phyloP scores from a whole-genome alignment of 2,888 invertebrate species.

The Lithophane semibrunnea region DNA sequence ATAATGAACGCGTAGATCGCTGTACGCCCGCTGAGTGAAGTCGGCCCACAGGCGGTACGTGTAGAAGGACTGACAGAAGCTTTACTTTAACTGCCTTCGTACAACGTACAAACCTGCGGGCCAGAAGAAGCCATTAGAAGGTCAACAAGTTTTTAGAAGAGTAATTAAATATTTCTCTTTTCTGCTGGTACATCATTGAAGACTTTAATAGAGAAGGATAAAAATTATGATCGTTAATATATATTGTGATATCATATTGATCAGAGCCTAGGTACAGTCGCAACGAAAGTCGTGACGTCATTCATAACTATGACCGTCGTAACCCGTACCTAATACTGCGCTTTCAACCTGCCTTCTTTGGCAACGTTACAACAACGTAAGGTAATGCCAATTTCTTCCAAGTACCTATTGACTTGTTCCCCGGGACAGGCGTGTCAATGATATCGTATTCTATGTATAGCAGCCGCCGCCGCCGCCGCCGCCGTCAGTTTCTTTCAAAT shows the following conservation, averaged over 20 bases:
- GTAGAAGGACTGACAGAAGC: too few relatives aligned
- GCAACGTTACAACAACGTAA: constrained; percentile 1
- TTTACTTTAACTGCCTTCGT: too few relatives aligned
- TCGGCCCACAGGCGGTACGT: too few relatives aligned
- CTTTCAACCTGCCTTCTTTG: constrained; percentile 22
- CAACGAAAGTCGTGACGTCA: neutral
- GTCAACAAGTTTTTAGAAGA: too few relatives aligned
- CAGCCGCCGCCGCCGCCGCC: neutral
- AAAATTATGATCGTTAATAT: too few relatives aligned
- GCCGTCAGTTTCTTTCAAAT: constrained; percentile 34
- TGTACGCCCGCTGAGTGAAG: too few relatives aligned
- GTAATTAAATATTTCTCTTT: too few relatives aligned
- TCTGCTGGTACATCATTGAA: neutral
- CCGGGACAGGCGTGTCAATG: neutral
- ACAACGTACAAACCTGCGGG: too few relatives aligned
- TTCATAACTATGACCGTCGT: neutral
- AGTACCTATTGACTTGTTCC: neutral
- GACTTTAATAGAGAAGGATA: neutral
- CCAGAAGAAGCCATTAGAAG: too few relatives aligned
- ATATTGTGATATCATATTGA: neutral
- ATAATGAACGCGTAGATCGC: too few relatives aligned
- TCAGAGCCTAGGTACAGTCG: neutral
- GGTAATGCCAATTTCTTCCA: constrained; percentile 1
- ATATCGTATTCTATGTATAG: neutral
- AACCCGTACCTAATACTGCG: neutral